These are phyloP conservation scores for Germaria angustata DNA, from an alignment of 2,888 invertebrate species.

Conservation along the genomic window DNA sequence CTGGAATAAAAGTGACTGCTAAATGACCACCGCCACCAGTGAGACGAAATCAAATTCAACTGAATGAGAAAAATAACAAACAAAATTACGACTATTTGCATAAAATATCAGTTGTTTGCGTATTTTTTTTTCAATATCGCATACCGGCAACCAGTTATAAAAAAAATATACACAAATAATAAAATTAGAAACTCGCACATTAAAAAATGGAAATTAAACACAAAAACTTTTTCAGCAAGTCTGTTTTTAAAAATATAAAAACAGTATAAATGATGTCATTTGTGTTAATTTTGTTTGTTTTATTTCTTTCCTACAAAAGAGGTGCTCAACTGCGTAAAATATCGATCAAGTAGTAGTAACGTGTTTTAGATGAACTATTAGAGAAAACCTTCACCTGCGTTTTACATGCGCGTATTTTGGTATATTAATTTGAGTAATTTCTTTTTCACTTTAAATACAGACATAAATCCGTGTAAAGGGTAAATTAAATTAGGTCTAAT, in stretches of 20 bases:
- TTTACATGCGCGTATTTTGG: background rate
- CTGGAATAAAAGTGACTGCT: too few species aligned
- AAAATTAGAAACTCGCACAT: slow-evolving; percentile 33
- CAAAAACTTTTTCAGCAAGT: slow-evolving; percentile 53
- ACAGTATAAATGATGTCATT: slow-evolving; percentile 63
- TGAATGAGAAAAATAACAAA: background rate
- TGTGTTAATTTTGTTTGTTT: slow-evolving; percentile 1
- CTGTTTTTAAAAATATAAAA: slow-evolving; percentile 26
- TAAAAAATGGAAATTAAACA: slow-evolving; percentile 54
- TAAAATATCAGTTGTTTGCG: slow-evolving; percentile 6
- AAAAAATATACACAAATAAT: slow-evolving; percentile 21
- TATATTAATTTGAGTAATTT: background rate
- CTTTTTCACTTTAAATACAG: background rate
- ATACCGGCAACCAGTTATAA: slow-evolving; percentile 41
- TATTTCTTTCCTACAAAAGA: background rate
- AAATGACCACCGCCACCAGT: background rate
- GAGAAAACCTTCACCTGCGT: background rate
- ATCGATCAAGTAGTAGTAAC: slow-evolving; percentile 45
- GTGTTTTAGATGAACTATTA: background rate
- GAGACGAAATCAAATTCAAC: background rate
- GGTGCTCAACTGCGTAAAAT: slow-evolving; percentile 46
- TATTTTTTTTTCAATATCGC: slow-evolving; percentile 29
- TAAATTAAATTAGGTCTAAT: background rate
- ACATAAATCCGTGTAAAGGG: background rate
- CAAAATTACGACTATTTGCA: slow-evolving; percentile 1